Conservation (phyloP, 2,113 vertebrate species). For the Polyodon spathula region DNA sequence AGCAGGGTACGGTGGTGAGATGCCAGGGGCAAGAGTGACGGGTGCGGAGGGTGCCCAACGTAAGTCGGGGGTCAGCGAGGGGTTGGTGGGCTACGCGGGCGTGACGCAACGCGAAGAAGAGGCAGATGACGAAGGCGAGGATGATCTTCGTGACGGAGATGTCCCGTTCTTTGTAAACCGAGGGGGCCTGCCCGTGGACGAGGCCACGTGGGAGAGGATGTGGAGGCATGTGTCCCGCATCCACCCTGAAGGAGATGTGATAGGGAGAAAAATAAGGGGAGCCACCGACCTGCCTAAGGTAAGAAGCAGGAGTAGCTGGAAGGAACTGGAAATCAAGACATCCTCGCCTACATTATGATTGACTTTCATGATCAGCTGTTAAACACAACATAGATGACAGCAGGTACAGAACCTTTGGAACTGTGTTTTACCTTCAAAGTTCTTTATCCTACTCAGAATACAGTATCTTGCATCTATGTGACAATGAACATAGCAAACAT, state of each 20-base stretch:
- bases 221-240: constrained; percentile 87
- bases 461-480: too few relatives aligned
- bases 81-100: constrained; percentile 47
- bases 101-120: constrained; percentile 72
- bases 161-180: constrained; percentile 87
- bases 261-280: constrained; percentile 69
- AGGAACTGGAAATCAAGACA: too few relatives aligned
- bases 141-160: constrained; percentile 81
- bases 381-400: too few relatives aligned
- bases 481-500: too few relatives aligned
- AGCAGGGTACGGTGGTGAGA: too few relatives aligned
- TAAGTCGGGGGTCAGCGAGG: constrained; percentile 26
- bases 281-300: constrained; percentile 86
- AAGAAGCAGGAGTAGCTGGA: too few relatives aligned
- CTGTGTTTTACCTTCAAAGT: too few relatives aligned
- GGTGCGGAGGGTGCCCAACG: constrained; percentile 29
- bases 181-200: constrained; percentile 80
- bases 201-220: constrained; percentile 94
- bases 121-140: constrained; percentile 84
- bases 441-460: too few relatives aligned
- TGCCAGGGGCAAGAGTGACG: constrained; percentile 14
- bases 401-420: too few relatives aligned
- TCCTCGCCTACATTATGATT: too few relatives aligned
- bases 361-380: too few relatives aligned
- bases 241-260: constrained; percentile 71